Evolutionary conservation across 2,888 invertebrate genomes (phyloP), one percentile per base, ranked within the genome.

Genomic region (Syrphus vitripennis): DNA sequence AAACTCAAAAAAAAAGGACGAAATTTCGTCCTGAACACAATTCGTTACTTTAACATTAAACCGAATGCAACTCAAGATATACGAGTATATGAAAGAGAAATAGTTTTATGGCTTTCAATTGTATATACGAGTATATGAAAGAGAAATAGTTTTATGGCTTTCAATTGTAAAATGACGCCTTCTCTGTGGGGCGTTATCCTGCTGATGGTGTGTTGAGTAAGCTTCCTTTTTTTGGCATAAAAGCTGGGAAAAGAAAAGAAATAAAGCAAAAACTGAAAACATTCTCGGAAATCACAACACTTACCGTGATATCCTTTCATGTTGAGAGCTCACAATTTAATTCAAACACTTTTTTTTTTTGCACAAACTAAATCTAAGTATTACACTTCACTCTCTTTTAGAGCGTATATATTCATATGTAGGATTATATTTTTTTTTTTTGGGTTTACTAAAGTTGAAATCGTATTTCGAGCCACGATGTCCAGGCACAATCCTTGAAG

Each of bases 391-490:
- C 65, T 77, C 65, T 29, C 53, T 53, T 31, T 7, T 3, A 14
- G 1, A n/a, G 24, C n/a, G 31, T 31, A 4, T 12, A 3, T n/a
- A 4, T 9, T n/a, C 29, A 10, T 53, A 0, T 34, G 5, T 55
- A 10, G 9, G 1, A 7, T 12, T 4, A 5, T 29, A n/a, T 6
- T 57, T 29, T 16, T 63, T 3, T 63, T 42, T 37, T 0, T 29
- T 16, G 3, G 31, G 10, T 31, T 9, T 48, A 53, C 80, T 71
- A 83, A 48, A 87, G 88, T 89, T 88, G 91, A 88, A 90, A 91
- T 92, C 90, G 90, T 89, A 91, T 92, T 92, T 91, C 92, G 92
- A 92, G 92, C 92, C 91, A 90, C 92, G 92, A 92, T 92, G 92
- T 91, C 92, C 92, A 92, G 90, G 90, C 92, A 89, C 92, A 92